Evolutionary conservation across 92 coral and sea anemone genomes (phyloP), one percentile per base, ranked within the genome.

Genomic region (Siderastrea siderea): DNA sequence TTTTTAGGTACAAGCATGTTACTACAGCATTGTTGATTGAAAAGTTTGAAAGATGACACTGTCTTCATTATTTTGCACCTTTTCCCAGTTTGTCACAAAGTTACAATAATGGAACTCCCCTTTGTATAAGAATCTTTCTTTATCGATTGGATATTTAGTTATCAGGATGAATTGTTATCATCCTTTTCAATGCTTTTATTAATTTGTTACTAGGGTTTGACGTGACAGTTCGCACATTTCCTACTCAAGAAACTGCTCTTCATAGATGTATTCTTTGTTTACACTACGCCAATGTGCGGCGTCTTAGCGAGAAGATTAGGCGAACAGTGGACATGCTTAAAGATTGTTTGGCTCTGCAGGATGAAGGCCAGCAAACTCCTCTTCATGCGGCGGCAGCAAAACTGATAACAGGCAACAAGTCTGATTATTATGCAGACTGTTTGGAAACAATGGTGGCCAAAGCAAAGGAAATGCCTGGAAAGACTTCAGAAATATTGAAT

Each of bases 201-300:
- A 45, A 45, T 71, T 83, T 3, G 9, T 63, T 50, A 63, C 2
- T 72, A 96, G 99, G 99, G 38, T 96, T 96, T 61, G 46, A 77
- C 15, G 75, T 92, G 4, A 93, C 98, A 6, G 94, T 94, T 51
- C 91, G 91, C 74, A 82, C 94, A 5, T 58, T 81, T 43, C 78
- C 46, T n/a, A 92, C 88, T 38, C 51, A 72, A 73, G 98, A 96
- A 68, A 94, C 96, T 17, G 98, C 98, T 6, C 79, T 96, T 7
- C 99, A 96, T 62, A 84, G 99, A 80, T 78, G 94, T 15, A 68
- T 96, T 5, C 75, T 94, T 46, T 94, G 93, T 74, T 80, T 94
- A 11, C 90, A 88, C 53, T 68, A 76, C 17, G 58, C 75, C 2
- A 75, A 51, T 5, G 45, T 50, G 14, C 79, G 88, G 5, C 87